Evolutionary conservation across 2,797 vertebrate genomes (phyloP).

Genomic region (Toxotes lorentzi): DNA sequence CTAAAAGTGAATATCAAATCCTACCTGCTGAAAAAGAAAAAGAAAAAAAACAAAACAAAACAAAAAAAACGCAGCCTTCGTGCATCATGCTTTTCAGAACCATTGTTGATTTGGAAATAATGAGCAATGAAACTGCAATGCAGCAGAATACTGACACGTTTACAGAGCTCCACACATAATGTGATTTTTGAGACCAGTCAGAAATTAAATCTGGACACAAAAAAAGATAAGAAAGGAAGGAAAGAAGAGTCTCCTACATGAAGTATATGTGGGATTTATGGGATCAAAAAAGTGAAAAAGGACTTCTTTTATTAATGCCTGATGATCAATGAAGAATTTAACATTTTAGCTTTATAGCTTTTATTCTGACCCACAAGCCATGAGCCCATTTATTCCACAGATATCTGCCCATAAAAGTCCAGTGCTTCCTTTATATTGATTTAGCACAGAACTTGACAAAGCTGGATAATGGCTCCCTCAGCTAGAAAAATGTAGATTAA

Average conservation of each 20-base stretch:
- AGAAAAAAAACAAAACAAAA: too few species aligned
- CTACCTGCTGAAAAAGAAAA: background rate
- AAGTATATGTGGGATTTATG: background rate
- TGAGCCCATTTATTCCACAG: slow-evolving; percentile 8
- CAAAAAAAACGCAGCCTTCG: background rate
- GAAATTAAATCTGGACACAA: slow-evolving; percentile 1
- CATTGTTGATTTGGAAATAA: slow-evolving; percentile 12
- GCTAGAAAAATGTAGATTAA: slow-evolving; percentile 24
- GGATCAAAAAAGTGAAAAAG: background rate
- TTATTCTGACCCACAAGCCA: slow-evolving; percentile 2
- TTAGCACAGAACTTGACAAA: slow-evolving; percentile 4
- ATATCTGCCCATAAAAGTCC: slow-evolving; percentile 2
- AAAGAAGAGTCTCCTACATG: background rate
- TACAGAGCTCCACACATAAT: background rate
- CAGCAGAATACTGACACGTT: background rate
- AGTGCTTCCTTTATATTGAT: slow-evolving; percentile 35
- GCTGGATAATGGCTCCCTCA: slow-evolving; percentile 12
- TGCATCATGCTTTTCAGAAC: slow-evolving; percentile 8
- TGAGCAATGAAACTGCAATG: slow-evolving; percentile 8
- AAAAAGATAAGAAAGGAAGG: background rate
- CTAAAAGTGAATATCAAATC: background rate
- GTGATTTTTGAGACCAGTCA: background rate
- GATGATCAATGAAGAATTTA: slow-evolving; percentile 10
- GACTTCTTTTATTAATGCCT: background rate
- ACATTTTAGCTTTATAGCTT: background rate